These are phyloP conservation scores for Oxyteleia sp. DNA, from an alignment of 2,888 invertebrate species.

Conservation along the genomic window DNA sequence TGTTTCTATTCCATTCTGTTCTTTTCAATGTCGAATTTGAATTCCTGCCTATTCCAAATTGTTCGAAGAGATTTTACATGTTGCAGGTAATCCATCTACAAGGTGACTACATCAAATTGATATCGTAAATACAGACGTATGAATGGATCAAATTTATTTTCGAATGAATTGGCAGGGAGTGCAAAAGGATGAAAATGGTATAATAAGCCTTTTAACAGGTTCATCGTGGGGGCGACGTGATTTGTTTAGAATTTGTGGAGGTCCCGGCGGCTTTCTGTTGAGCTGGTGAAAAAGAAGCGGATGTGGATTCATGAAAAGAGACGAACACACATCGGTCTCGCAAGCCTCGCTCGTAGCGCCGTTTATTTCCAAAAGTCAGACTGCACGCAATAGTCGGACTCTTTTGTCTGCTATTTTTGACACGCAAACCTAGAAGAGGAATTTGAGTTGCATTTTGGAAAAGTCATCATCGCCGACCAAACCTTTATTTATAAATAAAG, in stretches of 20 bases:
- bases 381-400: conserved; percentile 32
- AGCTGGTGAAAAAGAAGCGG: conserved; percentile 56
- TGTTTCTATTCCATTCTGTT: too few relatives aligned
- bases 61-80: too few relatives aligned
- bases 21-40: too few relatives aligned
- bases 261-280: conserved; percentile 43
- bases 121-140: background rate
- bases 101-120: background rate
- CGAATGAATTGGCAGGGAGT: conserved; percentile 14
- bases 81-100: background rate
- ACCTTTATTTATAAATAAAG: too few relatives aligned
- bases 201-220: conserved; percentile 68
- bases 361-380: conserved; percentile 60
- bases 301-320: conserved; percentile 57
- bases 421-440: conserved; percentile 21
- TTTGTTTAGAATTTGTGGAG: conserved; percentile 65
- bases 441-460: conserved; percentile 22
- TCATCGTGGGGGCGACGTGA: conserved; percentile 47
- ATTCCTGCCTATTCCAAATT: too few relatives aligned
- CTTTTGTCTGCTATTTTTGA: conserved; percentile 49
- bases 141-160: background rate
- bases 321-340: conserved; percentile 40
- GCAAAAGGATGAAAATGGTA: conserved; percentile 51
- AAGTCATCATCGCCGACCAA: conserved; percentile 20
- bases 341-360: conserved; percentile 49